Conservation (phyloP, 1,140 invertebrate genomes). For the Helicorthomorpha holstii region DNA sequence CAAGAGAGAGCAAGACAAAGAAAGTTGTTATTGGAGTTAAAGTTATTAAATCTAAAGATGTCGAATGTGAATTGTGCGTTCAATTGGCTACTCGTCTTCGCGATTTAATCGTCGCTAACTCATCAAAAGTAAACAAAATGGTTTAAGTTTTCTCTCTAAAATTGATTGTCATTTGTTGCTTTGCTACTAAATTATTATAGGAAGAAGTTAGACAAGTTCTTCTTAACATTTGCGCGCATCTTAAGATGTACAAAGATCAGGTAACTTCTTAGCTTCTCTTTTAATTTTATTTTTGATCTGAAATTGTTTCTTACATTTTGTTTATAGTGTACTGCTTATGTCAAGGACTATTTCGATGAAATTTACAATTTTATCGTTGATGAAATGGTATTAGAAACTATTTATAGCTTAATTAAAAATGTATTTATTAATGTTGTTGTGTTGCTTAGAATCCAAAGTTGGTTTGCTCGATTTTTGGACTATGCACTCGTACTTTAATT, state of each 20-base stretch:
- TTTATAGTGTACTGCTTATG: constrained; percentile 48
- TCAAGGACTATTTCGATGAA: constrained; percentile 53
- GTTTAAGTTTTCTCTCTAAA: neutral
- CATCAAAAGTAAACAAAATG: constrained; percentile 39
- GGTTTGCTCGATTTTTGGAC: constrained; percentile 47
- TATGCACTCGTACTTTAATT: constrained; percentile 31
- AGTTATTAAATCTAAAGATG: constrained; percentile 27
- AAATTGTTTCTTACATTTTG: constrained; percentile 17
- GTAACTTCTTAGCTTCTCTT: neutral
- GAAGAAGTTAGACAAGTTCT: constrained; percentile 12
- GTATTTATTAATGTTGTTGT: too few species aligned
- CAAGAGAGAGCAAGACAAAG: neutral
- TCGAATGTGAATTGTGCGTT: constrained; percentile 68
- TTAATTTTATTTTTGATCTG: neutral
- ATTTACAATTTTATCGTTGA: constrained; percentile 53
- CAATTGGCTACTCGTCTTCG: constrained; percentile 57
- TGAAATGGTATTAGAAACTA: constrained; percentile 35
- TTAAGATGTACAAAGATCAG: neutral
- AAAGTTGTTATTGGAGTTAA: neutral
- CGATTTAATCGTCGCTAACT: constrained; percentile 65
- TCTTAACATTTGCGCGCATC: neutral
- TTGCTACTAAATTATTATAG: constrained; percentile 3
- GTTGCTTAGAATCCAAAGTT: constrained; percentile 34
- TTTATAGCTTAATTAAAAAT: too few species aligned
- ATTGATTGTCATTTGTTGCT: neutral